These are phyloP conservation scores for Aphrocallistes beatrix DNA, from an alignment of 37 sponge, comb jelly and placozoan genomes.

Conservation along the genomic window DNA sequence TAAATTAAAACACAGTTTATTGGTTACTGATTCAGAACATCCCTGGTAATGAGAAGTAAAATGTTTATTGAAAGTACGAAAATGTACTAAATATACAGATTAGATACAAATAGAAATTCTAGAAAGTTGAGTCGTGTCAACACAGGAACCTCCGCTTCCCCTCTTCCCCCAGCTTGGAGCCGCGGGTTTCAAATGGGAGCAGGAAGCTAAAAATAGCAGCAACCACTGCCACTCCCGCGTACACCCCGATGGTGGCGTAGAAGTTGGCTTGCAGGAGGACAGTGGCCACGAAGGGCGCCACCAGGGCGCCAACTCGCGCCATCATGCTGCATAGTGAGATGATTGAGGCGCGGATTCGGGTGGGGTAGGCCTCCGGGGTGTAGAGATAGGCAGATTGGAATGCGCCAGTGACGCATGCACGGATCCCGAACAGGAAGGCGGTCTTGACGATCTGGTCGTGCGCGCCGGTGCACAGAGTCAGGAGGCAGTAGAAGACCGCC, in stretches of 20 bases:
- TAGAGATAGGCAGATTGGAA: constrained; percentile 73
- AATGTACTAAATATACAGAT: too few relatives aligned
- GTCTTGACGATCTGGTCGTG: constrained; percentile 35
- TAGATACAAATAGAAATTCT: neutral
- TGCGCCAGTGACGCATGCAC: constrained; percentile 48
- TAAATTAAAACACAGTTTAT: too few relatives aligned
- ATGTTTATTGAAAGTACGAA: too few relatives aligned
- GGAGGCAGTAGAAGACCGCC: constrained; percentile 41
- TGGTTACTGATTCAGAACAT: too few relatives aligned
- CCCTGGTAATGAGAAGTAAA: too few relatives aligned
- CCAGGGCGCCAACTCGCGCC: constrained; percentile 55
- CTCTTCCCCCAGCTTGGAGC: constrained; percentile 27
- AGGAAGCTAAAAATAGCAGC: constrained; percentile 25
- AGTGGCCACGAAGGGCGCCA: constrained; percentile 53
- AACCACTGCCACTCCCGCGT: constrained; percentile 23
- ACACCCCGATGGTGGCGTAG: constrained; percentile 28
- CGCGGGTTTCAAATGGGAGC: constrained; percentile 73
- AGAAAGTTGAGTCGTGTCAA: too few relatives aligned
- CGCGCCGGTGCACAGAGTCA: constrained; percentile 42
- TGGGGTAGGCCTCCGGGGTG: constrained; percentile 73
- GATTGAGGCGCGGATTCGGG: constrained; percentile 42
- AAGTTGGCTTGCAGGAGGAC: constrained; percentile 32
- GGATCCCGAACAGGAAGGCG: constrained; percentile 43
- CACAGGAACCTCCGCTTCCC: neutral
- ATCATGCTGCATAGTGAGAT: constrained; percentile 32